Base-by-base conservation (phyloP, 2,888 invertebrate genomes). In the Holacanthella duospinosa region DNA sequence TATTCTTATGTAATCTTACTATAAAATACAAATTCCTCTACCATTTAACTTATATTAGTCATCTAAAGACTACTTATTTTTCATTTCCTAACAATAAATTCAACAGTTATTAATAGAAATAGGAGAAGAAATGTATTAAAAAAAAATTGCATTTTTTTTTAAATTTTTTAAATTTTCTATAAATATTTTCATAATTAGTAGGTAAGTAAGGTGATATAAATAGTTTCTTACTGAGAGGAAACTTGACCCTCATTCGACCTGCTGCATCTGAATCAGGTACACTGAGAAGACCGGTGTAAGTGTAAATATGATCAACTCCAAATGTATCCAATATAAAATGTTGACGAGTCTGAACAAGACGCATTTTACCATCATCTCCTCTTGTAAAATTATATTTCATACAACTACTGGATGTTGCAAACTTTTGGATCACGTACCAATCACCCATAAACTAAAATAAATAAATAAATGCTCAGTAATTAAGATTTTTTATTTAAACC, bases 351-450 rank as follows among this genome's bases (percentile, higher is more conserved):
- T 90, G 88, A 70, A 86, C 84, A 64, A 89, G 76, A 67, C 82
- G 77, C 74, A 86, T 87, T 72, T 83, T 82, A 19, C 83, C 83
- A 1, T 82, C 81, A 0, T 84, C 83, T 1, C 63, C 71, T 68
- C 79, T 79, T 0, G 86, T 86, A 78, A 87, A 87, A 78, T 89
- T 88, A 77, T 89, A 88, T 1, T 84, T 84, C 74, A 89, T 82
- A 77, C 89, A 90, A 73, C 84, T 82, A 62, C 88, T 88, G 0
- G 86, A 87, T 0, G 89, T 89, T 6, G 87, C 86, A 1, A 89
- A 89, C 78, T 89, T 89, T 77, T 89, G 86, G 44, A 89, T 83
- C 19, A 70, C 71, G 56, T 63, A 87, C 89, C 89, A 90, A 21
- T 85, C 77, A 0, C 89, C 89, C 64, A 89, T 77, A 77, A 89